Evolutionary conservation across 2,113 vertebrate species (phyloP).

Genomic region (Girardinichthys multiradiatus): DNA sequence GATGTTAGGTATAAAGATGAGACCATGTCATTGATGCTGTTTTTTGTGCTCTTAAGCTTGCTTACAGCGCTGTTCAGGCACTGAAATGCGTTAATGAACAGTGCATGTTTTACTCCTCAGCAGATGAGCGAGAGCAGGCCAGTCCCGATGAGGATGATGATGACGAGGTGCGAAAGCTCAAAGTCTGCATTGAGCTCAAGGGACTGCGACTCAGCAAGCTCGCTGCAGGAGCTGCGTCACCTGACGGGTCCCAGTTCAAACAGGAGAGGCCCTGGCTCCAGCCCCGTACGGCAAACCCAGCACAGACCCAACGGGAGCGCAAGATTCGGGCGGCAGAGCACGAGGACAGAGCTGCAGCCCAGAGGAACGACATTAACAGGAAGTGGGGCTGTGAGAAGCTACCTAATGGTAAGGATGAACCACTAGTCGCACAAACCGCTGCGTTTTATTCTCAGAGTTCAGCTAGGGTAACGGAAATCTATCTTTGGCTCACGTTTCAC

Average conservation of each 20-base stretch:
- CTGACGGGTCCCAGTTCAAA: conserved; percentile 81
- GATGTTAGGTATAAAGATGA: conserved; percentile 31
- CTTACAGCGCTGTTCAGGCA: background rate
- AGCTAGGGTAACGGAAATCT: conserved; percentile 71
- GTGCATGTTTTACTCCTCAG: background rate
- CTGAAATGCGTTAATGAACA: background rate
- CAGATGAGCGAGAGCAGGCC: conserved; percentile 57
- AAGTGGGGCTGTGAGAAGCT: conserved; percentile 90
- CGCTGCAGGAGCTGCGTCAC: conserved; percentile 75
- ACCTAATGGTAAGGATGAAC: conserved; percentile 84
- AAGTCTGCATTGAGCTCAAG: conserved; percentile 98
- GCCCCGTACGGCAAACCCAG: conserved; percentile 7
- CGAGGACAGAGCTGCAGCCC: conserved; percentile 86
- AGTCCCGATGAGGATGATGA: conserved; percentile 74
- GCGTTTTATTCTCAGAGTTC: conserved; percentile 49
- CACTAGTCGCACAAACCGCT: conserved; percentile 40
- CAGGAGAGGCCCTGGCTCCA: conserved; percentile 73
- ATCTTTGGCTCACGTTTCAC: conserved; percentile 72
- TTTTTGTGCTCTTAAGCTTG: background rate
- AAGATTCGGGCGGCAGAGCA: conserved; percentile 75
- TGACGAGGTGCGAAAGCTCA: conserved; percentile 96
- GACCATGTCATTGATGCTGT: conserved; percentile 26
- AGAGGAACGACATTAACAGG: conserved; percentile 91
- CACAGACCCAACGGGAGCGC: conserved; percentile 69
- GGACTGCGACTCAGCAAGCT: conserved; percentile 97